A percentile compares a stretch with the other conserved stretches of the same genome.
phyloP scores from a whole-genome alignment of 1,140 invertebrate genomes.

The Notospermus geniculatus region DNA sequence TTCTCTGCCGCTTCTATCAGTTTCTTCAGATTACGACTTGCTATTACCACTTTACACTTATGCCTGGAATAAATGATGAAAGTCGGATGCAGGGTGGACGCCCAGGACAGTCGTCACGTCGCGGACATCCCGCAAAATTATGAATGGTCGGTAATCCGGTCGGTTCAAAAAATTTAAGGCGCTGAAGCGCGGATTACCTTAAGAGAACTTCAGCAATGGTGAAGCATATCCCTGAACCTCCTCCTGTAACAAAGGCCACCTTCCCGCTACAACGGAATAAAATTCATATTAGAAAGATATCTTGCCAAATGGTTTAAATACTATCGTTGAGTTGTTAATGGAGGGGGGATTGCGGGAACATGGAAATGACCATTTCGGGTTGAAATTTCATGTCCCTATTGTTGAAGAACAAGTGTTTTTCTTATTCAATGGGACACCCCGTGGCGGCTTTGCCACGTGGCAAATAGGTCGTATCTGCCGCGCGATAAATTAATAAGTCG shows the following conservation, averaged over 20 bases:
- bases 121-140: neutral
- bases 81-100: constrained; percentile 1
- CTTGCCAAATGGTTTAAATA: too few relatives aligned
- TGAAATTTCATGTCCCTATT: too few relatives aligned
- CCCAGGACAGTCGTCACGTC: neutral
- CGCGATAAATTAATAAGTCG: too few relatives aligned
- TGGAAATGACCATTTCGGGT: too few relatives aligned
- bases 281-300: too few relatives aligned
- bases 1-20: constrained; percentile 33
- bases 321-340: too few relatives aligned
- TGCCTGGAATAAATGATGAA: constrained; percentile 31
- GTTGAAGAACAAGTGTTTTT: too few relatives aligned
- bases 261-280: constrained; percentile 39
- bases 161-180: neutral
- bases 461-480: too few relatives aligned
- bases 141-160: too few relatives aligned
- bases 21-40: constrained; percentile 37
- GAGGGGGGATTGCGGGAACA: too few relatives aligned
- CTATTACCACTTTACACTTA: constrained; percentile 45
- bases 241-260: constrained; percentile 51
- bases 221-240: constrained; percentile 50
- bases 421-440: too few relatives aligned
- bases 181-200: constrained; percentile 31
- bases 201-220: constrained; percentile 49
- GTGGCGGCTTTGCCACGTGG: too few relatives aligned